These are phyloP conservation scores for Lepidothrix coronata DNA, from an alignment of 2,113 vertebrate species.

Conservation along the genomic window DNA sequence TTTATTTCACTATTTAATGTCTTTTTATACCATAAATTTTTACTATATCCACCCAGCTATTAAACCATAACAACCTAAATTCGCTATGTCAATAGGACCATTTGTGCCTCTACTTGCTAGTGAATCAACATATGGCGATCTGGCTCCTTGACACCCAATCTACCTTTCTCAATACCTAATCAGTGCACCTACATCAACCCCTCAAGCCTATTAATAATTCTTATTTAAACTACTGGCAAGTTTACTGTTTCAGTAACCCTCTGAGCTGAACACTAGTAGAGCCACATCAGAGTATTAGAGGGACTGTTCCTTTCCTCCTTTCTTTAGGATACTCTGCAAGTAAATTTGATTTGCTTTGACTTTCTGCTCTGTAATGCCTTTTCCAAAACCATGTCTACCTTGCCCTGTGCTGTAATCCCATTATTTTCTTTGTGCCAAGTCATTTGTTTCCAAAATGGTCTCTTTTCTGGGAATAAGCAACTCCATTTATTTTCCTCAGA, in stretches of 20 bases:
- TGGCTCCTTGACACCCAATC: neutral
- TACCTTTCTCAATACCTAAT: neutral
- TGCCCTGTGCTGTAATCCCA: neutral
- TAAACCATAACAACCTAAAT: neutral
- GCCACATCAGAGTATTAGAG: neutral
- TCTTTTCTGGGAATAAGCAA: neutral
- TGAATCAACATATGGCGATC: neutral
- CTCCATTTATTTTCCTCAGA: neutral
- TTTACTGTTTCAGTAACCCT: neutral
- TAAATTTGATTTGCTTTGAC: neutral
- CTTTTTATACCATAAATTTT: neutral
- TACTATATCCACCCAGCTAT: neutral
- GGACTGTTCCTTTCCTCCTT: neutral
- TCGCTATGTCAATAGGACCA: neutral
- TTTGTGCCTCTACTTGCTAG: neutral
- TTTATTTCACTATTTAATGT: neutral
- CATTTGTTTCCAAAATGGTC: neutral
- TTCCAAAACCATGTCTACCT: neutral
- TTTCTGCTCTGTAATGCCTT: neutral
- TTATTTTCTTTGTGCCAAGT: neutral
- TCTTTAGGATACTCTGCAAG: neutral
- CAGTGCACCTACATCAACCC: neutral
- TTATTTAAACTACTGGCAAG: neutral
- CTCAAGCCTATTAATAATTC: neutral
- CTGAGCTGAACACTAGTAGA: neutral